Evolutionary conservation across 2,888 invertebrate species (phyloP).

Genomic region (Margaritifera margaritifera): DNA sequence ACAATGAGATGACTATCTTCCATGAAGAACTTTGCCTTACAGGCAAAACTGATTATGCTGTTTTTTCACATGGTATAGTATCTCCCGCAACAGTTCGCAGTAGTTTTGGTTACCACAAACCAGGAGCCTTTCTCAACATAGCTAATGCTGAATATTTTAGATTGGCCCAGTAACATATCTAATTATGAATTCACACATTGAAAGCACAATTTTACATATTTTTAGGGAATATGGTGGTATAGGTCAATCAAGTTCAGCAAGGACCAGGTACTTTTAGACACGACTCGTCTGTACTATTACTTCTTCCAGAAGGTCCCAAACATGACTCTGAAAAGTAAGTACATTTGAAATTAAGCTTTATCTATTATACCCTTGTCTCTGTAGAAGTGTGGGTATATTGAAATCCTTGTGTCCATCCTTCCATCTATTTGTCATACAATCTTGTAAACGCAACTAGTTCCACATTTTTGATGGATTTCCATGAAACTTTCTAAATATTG

Average conservation of each 20-base stretch:
- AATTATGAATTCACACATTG: no score
- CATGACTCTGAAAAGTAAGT: constrained; percentile 90
- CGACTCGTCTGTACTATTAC: constrained; percentile 96
- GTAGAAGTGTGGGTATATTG: no score
- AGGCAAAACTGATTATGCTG: no score
- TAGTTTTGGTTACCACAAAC: background rate
- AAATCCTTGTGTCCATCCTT: no score
- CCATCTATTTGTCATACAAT: no score
- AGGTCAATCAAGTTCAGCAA: constrained; percentile 96
- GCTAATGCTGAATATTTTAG: background rate
- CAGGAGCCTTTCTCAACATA: background rate
- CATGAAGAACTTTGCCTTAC: no score
- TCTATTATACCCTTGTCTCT: background rate
- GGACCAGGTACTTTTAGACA: constrained; percentile 94
- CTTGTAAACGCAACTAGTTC: no score
- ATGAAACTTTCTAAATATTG: no score
- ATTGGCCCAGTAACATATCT: background rate
- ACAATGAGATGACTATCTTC: no score
- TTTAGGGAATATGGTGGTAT: constrained; percentile 97
- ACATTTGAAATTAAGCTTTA: background rate
- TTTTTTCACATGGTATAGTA: background rate
- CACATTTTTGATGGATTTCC: no score
- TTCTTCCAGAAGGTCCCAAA: constrained; percentile 97
- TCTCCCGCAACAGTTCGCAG: background rate
- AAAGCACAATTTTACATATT: constrained; percentile 1